These are phyloP conservation scores for Passer montanus DNA, from an alignment of 2,113 vertebrate species.

Conservation along the genomic window DNA sequence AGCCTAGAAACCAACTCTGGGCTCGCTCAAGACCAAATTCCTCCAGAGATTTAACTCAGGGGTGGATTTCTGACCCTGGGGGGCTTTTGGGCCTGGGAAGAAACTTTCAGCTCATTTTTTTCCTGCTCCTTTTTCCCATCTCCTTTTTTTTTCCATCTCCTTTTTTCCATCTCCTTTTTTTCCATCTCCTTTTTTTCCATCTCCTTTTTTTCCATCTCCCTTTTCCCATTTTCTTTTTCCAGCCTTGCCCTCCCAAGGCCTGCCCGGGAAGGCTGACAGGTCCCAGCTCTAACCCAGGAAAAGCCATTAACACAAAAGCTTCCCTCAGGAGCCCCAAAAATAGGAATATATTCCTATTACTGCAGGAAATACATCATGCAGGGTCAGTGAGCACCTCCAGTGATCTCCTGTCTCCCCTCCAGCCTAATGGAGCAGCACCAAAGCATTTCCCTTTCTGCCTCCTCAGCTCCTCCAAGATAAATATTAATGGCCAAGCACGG, in stretches of 20 bases:
- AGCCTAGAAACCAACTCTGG: not conserved
- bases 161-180: not conserved
- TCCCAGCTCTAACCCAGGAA: not conserved
- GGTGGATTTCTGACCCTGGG: not conserved
- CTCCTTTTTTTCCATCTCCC: no score
- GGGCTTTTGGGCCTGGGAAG: not conserved
- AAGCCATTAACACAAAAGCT: not conserved
- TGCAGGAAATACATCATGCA: not conserved
- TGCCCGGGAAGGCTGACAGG: not conserved
- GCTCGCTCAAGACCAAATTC: not conserved
- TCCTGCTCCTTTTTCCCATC: no score
- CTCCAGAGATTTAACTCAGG: not conserved
- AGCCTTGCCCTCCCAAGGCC: not conserved
- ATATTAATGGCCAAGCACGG: not conserved
- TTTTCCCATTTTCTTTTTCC: no score
- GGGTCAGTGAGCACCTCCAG: not conserved
- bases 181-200: no score
- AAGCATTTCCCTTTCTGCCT: constrained; percentile 13
- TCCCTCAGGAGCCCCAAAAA: not conserved
- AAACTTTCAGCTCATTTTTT: not conserved
- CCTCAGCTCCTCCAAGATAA: constrained; percentile 25
- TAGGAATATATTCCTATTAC: not conserved
- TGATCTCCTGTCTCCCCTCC: not conserved
- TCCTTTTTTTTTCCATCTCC: no score
- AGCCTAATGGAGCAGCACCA: not conserved